Evolutionary conservation across 2,113 vertebrate species (phyloP).

Genomic region (Kryptolebias marmoratus): DNA sequence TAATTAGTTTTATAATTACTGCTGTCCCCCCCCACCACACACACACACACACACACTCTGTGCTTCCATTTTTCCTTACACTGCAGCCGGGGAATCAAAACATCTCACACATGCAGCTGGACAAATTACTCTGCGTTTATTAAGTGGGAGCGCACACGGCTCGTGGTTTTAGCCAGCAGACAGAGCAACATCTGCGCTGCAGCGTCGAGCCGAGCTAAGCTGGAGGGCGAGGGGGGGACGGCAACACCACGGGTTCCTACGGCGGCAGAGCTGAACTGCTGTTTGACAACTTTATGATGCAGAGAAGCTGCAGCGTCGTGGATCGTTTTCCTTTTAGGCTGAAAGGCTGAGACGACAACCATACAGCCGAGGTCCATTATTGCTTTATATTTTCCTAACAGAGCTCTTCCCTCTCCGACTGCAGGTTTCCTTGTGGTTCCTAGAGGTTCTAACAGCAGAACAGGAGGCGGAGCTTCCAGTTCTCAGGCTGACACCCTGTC

Average conservation of each 20-base stretch:
- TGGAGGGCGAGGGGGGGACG: not conserved
- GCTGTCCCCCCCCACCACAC: slow-evolving; percentile 88
- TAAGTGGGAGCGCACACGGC: slow-evolving; percentile 75
- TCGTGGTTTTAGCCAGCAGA: slow-evolving; percentile 27
- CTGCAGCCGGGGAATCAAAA: slow-evolving; percentile 93
- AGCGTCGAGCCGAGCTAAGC: slow-evolving; percentile 6
- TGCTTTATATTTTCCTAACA: too few species aligned
- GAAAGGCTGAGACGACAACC: slow-evolving; percentile 14
- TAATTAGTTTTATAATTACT: slow-evolving; percentile 99
- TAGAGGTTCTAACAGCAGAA: too few species aligned
- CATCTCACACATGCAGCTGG: slow-evolving; percentile 97
- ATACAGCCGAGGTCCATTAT: too few species aligned
- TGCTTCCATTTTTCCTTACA: slow-evolving; percentile 97
- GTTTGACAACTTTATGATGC: slow-evolving; percentile 39
- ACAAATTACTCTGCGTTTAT: slow-evolving; percentile 93
- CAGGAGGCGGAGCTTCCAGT: too few species aligned
- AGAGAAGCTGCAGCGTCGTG: not conserved
- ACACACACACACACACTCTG: slow-evolving; percentile 69
- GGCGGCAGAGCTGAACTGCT: not conserved
- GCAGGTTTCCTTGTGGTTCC: too few species aligned
- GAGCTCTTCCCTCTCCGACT: too few species aligned
- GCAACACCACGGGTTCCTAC: slow-evolving; percentile 6
- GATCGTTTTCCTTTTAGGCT: not conserved
- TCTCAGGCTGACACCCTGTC: too few species aligned
- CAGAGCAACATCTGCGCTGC: not conserved